These are phyloP conservation scores for Eremophila alpestris DNA, from an alignment of 2,797 vertebrate genomes.

Conservation along the genomic window DNA sequence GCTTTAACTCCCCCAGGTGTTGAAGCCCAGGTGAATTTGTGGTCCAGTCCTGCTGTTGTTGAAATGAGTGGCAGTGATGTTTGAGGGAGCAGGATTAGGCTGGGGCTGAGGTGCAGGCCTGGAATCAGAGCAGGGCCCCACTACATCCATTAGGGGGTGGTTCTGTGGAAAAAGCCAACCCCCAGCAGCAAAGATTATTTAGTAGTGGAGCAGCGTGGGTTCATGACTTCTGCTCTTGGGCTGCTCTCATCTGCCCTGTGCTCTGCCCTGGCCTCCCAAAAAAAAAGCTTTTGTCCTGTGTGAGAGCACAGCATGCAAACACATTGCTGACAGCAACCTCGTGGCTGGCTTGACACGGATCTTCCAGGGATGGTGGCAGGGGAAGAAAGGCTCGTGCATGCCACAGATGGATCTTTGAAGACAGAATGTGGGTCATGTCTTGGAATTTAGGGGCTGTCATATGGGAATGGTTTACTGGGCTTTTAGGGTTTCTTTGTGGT, in stretches of 20 bases:
- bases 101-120: neutral
- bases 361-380: neutral
- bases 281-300: neutral
- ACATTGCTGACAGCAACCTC: fast-evolving
- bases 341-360: neutral
- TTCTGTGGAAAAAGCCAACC: neutral
- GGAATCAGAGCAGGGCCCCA: neutral
- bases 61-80: neutral
- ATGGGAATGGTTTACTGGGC: neutral
- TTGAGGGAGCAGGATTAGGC: neutral
- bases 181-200: neutral
- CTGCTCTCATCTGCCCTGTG: neutral
- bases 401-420: neutral
- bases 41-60: neutral
- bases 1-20: fast-evolving
- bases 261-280: neutral
- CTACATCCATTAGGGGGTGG: neutral
- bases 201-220: neutral
- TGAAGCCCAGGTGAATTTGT: neutral
- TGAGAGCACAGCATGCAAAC: fast-evolving
- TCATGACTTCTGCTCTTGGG: neutral
- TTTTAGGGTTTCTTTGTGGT: neutral
- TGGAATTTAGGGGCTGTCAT: neutral
- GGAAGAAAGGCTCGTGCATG: neutral
- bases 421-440: neutral